Evolutionary conservation across 2,797 vertebrate genomes (phyloP), one percentile per base, ranked within the genome.

Genomic region (Pipistrellus pygmaeus): DNA sequence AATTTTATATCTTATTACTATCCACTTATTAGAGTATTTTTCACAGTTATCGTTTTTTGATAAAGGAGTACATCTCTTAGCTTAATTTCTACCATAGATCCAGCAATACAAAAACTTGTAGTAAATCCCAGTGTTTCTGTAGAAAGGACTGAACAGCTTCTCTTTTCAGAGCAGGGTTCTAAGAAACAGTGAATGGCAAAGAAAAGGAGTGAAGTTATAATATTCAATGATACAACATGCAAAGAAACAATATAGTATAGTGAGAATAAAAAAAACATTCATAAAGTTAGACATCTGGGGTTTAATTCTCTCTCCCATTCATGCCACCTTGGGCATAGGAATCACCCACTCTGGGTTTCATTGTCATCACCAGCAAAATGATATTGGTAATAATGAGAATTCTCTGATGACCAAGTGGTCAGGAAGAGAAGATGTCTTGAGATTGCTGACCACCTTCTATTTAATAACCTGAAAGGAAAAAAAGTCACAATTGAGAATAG

Each of bases 401-500:
- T 77, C 32, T 53, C 10, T 76, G 44, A 23, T 92, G 85, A 84
- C 32, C 48, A 20, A 85, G 10, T 8, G 3, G 48, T 68, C 60
- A 69, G 68, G 27, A 89, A 80, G 78, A 72, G 27, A 55, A 11
- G 57, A 25, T 17, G 10, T 64, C 44, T 92, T 75, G 30, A 89
- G 60, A 72, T 44, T 17, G 20, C 62, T 23, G 20, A 35, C 13
- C 8, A 8, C 3, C 15, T 82, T 88, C n/a, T 77, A 14, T 35
- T 75, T 72, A 90, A 57, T 32, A n/a, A 89, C 13, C 30, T 51
- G 25, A 82, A 93, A 80, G 60, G 81, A 85, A 75, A 93, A 44
- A 88, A 82, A 71, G 18, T 72, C 18, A 57, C 2, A 51, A 13
- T 55, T 53, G 80, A 72, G 66, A 80, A 87, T 51, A 88, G 30